Percentiles rank a stretch among this genome's conserved stretches.
Conservation (phyloP, 2,797 vertebrate genomes). For the Sciurus vulgaris region DNA sequence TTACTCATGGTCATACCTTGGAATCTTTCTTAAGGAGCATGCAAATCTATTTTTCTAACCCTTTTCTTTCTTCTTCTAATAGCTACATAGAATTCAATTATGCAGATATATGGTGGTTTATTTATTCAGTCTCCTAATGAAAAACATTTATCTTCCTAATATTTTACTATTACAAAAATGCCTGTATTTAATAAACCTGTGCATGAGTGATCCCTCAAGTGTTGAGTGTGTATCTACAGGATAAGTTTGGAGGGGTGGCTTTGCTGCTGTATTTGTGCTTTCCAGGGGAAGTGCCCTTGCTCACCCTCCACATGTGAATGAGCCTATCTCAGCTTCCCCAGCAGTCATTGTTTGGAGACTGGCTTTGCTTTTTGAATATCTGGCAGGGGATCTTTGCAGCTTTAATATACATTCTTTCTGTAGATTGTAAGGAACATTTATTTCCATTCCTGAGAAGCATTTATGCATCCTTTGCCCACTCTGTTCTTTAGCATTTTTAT, state of each 20-base stretch:
- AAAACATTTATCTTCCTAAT: constrained; percentile 1
- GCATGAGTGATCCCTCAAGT: background rate
- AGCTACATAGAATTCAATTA: background rate
- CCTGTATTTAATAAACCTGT: background rate
- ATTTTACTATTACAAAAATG: background rate
- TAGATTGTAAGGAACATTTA: background rate
- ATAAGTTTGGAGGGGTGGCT: background rate
- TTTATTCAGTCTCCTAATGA: background rate
- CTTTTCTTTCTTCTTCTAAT: background rate
- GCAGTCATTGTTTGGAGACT: background rate
- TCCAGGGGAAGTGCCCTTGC: background rate
- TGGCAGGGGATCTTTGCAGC: background rate
- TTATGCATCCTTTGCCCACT: background rate
- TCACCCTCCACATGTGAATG: background rate
- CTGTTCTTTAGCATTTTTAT: constrained; percentile 1
- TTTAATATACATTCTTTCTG: background rate
- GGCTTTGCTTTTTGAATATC: too few species aligned
- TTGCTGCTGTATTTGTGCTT: background rate
- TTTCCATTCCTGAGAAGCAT: background rate
- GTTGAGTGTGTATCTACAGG: background rate
- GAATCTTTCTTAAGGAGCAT: background rate
- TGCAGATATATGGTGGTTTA: background rate
- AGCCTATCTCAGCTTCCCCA: background rate
- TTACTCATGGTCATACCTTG: background rate
- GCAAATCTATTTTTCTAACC: background rate